Percentiles rank a stretch among this genome's conserved stretches.
Evolutionary conservation across 1,140 invertebrate genomes (phyloP).

Genomic region (Sesamia nonagrioides): DNA sequence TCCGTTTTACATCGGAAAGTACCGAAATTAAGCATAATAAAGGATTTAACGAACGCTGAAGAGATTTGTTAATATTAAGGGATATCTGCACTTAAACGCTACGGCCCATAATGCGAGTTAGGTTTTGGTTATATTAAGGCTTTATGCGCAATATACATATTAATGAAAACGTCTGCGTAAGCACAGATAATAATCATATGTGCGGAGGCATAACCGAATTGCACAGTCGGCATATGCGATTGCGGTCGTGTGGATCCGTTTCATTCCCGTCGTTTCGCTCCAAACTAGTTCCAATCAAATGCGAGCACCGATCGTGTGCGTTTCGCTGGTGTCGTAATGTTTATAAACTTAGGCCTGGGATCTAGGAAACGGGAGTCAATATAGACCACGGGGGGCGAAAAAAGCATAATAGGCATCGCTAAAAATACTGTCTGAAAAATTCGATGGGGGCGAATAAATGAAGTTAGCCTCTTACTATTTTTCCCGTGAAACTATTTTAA

Average conservation of each 20-base stretch:
- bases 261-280: constrained; percentile 40
- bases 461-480: constrained; percentile 73
- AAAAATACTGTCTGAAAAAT: constrained; percentile 45
- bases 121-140: constrained; percentile 45
- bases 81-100: constrained; percentile 30
- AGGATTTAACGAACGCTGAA: constrained; percentile 40
- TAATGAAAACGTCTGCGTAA: constrained; percentile 51
- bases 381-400: constrained; percentile 11
- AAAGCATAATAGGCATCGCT: constrained; percentile 9
- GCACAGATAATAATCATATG: constrained; percentile 56
- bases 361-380: constrained; percentile 21
- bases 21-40: constrained; percentile 29
- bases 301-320: constrained; percentile 42
- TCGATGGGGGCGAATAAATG: constrained; percentile 61
- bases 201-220: constrained; percentile 42
- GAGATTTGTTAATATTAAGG: constrained; percentile 35
- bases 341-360: constrained; percentile 37
- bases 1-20: constrained; percentile 16
- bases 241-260: constrained; percentile 44
- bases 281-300: constrained; percentile 45
- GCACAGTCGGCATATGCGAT: constrained; percentile 43
- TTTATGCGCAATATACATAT: constrained; percentile 51
- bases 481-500: constrained; percentile 84
- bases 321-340: constrained; percentile 31
- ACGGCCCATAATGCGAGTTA: constrained; percentile 38